Evolutionary conservation across 2,797 vertebrate genomes (phyloP).

Genomic region (Eulemur rubriventer): DNA sequence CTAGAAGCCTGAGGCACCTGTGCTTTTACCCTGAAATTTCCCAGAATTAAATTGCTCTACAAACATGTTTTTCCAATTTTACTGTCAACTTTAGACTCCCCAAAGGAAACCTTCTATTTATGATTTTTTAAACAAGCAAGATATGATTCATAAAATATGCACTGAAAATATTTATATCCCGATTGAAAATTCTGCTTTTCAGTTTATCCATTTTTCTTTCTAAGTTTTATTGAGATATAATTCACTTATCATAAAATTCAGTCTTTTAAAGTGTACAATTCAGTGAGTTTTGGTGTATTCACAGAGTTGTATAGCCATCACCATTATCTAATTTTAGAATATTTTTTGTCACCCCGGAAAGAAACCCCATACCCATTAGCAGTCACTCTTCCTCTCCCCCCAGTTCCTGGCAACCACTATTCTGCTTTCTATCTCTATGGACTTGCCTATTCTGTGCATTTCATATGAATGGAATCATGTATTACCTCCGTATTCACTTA

Average conservation of each 20-base stretch:
- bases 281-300: neutral
- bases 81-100: neutral
- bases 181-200: slow-evolving; percentile 9
- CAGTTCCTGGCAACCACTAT: neutral
- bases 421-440: neutral
- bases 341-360: neutral
- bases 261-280: neutral
- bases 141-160: neutral
- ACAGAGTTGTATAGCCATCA: neutral
- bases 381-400: neutral
- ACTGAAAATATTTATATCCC: neutral
- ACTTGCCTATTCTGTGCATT: neutral
- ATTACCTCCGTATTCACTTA: neutral
- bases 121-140: slow-evolving; percentile 2
- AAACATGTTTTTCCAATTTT: neutral
- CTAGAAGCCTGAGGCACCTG: neutral
- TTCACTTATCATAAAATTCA: slow-evolving; percentile 6
- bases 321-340: neutral
- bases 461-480: neutral
- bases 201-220: slow-evolving; percentile 33
- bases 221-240: slow-evolving; percentile 1
- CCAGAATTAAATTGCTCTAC: slow-evolving; percentile 1
- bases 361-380: neutral
- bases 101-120: neutral
- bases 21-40: neutral